A percentile compares a stretch with the other conserved stretches of the same genome.
Conservation (phyloP, 1,140 invertebrate species). For the Colletes gigas region DNA sequence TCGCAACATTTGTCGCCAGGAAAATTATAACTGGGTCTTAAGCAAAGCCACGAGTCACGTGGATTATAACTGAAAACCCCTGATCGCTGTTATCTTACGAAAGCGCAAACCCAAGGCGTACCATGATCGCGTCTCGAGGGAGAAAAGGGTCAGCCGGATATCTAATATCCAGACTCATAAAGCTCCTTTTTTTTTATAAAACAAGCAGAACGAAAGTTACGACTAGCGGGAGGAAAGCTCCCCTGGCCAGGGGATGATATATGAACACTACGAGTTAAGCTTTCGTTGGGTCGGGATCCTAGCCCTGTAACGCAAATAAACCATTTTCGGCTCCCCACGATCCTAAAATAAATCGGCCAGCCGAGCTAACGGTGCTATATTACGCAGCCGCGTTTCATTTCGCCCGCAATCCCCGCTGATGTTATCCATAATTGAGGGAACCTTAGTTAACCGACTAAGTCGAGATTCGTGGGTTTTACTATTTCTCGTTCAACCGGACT, state of each 20-base stretch:
- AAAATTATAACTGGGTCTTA: slow-evolving; percentile 14
- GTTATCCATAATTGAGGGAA: slow-evolving; percentile 6
- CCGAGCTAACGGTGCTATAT: neutral
- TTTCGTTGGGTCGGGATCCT: slow-evolving; percentile 48
- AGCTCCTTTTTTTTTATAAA: slow-evolving; percentile 46
- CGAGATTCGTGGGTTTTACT: slow-evolving; percentile 2
- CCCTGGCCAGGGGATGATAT: slow-evolving; percentile 48
- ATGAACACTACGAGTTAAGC: slow-evolving; percentile 61
- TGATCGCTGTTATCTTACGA: slow-evolving; percentile 1
- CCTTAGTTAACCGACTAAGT: neutral
- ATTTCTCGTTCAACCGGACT: neutral
- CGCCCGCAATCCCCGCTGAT: neutral
- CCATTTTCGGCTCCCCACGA: slow-evolving; percentile 33
- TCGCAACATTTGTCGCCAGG: slow-evolving; percentile 9
- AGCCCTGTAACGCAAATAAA: slow-evolving; percentile 44
- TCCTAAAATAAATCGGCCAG: slow-evolving; percentile 46
- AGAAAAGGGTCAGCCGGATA: slow-evolving; percentile 7
- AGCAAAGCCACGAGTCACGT: neutral
- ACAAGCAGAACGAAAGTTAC: slow-evolving; percentile 34
- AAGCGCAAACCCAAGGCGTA: neutral
- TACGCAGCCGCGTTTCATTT: neutral
- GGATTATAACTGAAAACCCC: slow-evolving; percentile 25
- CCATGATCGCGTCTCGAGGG: neutral
- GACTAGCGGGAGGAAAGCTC: slow-evolving; percentile 18
- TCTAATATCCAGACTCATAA: slow-evolving; percentile 62